Base-by-base conservation (phyloP, 2,113 vertebrate species). In the Brachionichthys hirsutus region DNA sequence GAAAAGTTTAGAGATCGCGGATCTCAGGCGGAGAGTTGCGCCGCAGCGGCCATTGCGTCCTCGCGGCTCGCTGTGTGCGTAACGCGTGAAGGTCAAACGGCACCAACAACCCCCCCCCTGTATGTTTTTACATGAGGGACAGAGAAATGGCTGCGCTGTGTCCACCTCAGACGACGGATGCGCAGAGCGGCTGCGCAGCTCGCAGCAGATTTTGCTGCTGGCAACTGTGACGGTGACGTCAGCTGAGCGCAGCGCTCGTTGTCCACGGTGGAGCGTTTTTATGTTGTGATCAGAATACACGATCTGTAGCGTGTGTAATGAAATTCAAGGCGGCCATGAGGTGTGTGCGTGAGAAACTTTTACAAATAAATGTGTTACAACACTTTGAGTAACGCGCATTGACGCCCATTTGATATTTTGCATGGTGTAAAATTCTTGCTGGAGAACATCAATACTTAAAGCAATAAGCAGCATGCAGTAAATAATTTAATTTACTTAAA, bases 141-240 rank as follows among this genome's bases (percentile, higher is more conserved):
- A 53, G 74, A 73, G 74, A 90, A 88, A 91, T 90, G 91, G 91
- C 89, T 90, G 90, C 89, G 80, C 67, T 61, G n/a, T n/a, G 62
- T 64, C 79, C 76, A 51, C 62, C 68, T 62, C 48, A 16, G 18
- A 55, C 55, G 61, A 54, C 78, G 81, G 79, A 86, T 92, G 91
- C 91, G 90, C 90, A 92, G 86, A 45, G 84, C 88, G 84, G 71
- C 88, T 92, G 90, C 90, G 90, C 86, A 85, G 76, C 74, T 84
- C 73, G 68, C 52, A 16, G 51, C 67, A 78, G 65, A 89, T 87
- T n/a, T 83, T 78, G 90, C 81, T 87, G 67, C 67, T 58, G 73
- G 75, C 61, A 36, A 71, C 62, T 49, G 46, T 51, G 65, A 20
- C 61, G 20, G 49, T 86, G 87, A 85, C 90, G 87, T 91, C 85